Evolutionary conservation across 1,140 invertebrate genomes (phyloP), one percentile per base, ranked within the genome.

Genomic region (Phymorhynchus buccinoides): DNA sequence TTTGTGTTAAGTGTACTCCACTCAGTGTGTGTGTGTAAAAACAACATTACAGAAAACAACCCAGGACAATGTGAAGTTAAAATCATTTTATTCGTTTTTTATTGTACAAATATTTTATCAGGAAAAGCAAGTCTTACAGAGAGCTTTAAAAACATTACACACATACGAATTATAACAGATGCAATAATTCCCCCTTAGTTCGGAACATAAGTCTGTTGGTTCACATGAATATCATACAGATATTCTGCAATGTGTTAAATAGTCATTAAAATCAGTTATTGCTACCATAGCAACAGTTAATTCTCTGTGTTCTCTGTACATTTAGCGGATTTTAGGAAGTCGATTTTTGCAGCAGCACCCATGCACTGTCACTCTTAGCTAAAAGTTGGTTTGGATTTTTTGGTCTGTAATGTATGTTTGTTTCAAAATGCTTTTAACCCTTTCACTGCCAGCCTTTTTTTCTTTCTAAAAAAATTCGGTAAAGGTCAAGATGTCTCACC

Each of bases 21-120:
- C 44, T 48, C 44, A 9, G 56, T 62, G 56, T 0, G 22, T 62
- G 0, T 62, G 56, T 62, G 56, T 22, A 18, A 52, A 52, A 52
- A 52, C 48, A 52, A 18, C 48, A 52, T 52, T 27, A 27, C 22
- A 22, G n/a, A 16, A 62, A 62, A 62, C 0, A 62, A 62, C 22
- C 22, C 56, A 27, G 56, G 22, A 27, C 48, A 52, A 18, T 52
- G 48, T 52, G 12, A 52, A 27, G 56, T 27, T 27, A 62, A 48
- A 62, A 62, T 62, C 4, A 62, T 62, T 62, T 62, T 62, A 22
- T 62, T n/a, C n/a, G 44, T 80, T 62, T 62, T 71, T 83, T 16
- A 73, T 41, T 37, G 22, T 83, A 83, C 41, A 83, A 83, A 83
- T 71, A 35, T 66, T 62, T 41, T 39, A 83, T 83, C 62, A 44